Base-by-base conservation (phyloP, 2,888 invertebrate species). In the Andrena flavipes region DNA sequence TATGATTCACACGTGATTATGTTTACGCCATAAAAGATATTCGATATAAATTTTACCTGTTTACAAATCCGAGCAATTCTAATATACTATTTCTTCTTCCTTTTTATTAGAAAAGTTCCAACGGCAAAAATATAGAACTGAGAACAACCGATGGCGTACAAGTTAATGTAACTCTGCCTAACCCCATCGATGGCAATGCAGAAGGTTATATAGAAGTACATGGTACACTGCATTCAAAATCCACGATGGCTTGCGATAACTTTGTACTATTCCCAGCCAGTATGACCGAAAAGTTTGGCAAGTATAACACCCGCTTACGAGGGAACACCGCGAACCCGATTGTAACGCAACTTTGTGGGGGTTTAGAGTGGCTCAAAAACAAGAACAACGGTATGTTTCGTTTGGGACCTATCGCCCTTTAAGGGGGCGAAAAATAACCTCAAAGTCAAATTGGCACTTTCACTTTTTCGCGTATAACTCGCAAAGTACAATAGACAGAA, bases 161-260 rank as follows among this genome's bases (percentile, higher is more conserved):
- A 67, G 83, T 93, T 20, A 93, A 93, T 72, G 88, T 92, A 26
- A 87, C 90, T 3, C 74, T 94, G 5, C 84, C 88, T 23, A 86
- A 90, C 49, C 90, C 91, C n/a, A 77, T 92, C 4, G 87, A 90
- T 56, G 87, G 81, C 0, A 85, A 89, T 49, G 65, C 78, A 0
- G 90, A 90, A 72, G 92, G 92, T 49, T 89, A 89, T 3, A 75
- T 93, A 30, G 93, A 94, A 90, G 81, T 92, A 8, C 87, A 87
- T 60, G 93, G 93, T 8, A 89, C 80, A 0, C 82, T 89, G 0
- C 87, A 91, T 56, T 93, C 93, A 0, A 92, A 90, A 76, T 85
- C 91, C 26, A 93, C 93, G 0, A 82, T 93, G 64, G 70, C 87
- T 0, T 92, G 92, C 26, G 85, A 42, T 0, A 83, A 8, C n/a